A percentile compares a stretch with the other conserved stretches of the same genome.
phyloP scores from a whole-genome alignment of 1,140 invertebrate genomes.

The Achroia grisella region DNA sequence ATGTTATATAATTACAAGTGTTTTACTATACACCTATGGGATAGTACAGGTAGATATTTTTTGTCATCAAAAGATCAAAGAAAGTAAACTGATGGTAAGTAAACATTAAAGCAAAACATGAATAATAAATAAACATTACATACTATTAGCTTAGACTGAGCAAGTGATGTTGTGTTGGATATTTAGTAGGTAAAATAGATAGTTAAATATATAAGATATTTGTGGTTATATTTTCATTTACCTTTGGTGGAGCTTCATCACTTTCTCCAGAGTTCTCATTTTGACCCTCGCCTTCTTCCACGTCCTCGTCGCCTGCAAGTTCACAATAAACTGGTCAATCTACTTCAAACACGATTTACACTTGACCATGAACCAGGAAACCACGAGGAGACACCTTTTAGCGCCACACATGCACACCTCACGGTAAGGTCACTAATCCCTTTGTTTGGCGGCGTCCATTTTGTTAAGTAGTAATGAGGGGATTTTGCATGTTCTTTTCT shows the following conservation, averaged over 20 bases:
- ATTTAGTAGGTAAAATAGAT: too few species aligned
- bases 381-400: constrained; percentile 25
- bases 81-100: too few species aligned
- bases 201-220: constrained; percentile 1
- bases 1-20: too few species aligned
- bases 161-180: too few species aligned
- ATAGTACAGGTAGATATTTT: too few species aligned
- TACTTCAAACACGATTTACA: constrained; percentile 34
- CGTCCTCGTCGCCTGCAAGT: constrained; percentile 80
- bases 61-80: too few species aligned
- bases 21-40: too few species aligned
- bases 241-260: constrained; percentile 78
- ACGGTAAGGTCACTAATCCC: constrained; percentile 74
- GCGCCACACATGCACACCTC: constrained; percentile 37
- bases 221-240: constrained; percentile 15
- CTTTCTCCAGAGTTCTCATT: constrained; percentile 83
- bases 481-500: constrained; percentile 73
- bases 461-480: constrained; percentile 78
- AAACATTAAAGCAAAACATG: too few species aligned
- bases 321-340: constrained; percentile 56
- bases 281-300: constrained; percentile 77
- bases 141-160: too few species aligned
- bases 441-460: constrained; percentile 82
- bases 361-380: constrained; percentile 25
- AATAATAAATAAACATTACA: too few species aligned